Conservation (phyloP, 2,113 vertebrate species). For the Cyanocitta stelleri region DNA sequence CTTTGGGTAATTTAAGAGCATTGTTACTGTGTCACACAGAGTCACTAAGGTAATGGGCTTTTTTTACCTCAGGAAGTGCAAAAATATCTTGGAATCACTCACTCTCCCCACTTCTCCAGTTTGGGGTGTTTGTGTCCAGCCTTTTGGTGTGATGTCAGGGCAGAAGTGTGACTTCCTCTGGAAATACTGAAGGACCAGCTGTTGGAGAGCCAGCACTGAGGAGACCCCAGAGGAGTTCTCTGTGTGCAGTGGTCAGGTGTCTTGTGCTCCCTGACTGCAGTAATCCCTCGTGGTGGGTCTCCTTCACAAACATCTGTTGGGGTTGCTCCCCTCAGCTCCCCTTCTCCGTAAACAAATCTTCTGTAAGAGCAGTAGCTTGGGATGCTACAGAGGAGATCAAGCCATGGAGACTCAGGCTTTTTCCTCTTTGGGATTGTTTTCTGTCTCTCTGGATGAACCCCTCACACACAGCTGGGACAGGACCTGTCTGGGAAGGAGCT, state of each 20-base stretch:
- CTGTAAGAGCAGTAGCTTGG: background rate
- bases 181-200: background rate
- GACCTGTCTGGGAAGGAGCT: background rate
- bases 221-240: background rate
- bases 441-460: background rate
- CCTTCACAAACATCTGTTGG: background rate
- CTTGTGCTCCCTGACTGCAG: background rate
- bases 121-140: background rate
- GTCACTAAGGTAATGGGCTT: background rate
- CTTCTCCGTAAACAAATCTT: background rate
- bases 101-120: background rate
- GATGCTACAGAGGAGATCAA: background rate
- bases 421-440: background rate
- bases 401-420: background rate
- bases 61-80: background rate
- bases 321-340: background rate
- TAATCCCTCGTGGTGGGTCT: background rate
- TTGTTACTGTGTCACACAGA: background rate
- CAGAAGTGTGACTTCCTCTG: background rate
- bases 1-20: background rate
- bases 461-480: background rate
- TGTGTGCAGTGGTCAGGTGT: background rate
- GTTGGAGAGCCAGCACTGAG: accelerated
- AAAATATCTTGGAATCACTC: background rate
- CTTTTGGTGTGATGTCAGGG: background rate